Percentiles rank a stretch among this genome's conserved stretches.
Conservation (phyloP, 1,140 invertebrate species). For the Drosophila orosa region DNA sequence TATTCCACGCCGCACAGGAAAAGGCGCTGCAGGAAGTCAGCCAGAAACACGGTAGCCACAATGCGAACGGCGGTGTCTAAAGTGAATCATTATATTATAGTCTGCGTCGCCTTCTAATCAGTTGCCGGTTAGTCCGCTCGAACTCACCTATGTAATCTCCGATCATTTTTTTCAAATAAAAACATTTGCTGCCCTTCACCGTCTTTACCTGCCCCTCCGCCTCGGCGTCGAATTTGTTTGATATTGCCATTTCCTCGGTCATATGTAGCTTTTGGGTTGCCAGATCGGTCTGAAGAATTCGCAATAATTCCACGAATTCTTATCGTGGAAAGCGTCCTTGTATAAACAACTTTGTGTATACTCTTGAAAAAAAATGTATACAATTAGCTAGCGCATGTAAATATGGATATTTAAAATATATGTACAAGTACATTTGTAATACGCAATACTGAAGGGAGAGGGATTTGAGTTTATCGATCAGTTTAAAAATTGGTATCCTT, state of each 20-base stretch:
- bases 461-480: neutral
- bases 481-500: neutral
- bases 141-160: conserved; percentile 35
- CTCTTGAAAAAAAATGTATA: neutral
- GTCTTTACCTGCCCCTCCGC: conserved; percentile 1
- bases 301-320: conserved; percentile 1
- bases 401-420: neutral
- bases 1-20: conserved; percentile 29
- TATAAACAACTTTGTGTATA: conserved; percentile 6
- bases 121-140: neutral
- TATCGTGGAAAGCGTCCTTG: neutral
- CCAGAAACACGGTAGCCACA: conserved; percentile 23
- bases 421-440: neutral
- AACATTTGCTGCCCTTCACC: conserved; percentile 11
- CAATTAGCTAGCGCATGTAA: neutral
- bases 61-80: conserved; percentile 51
- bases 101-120: neutral
- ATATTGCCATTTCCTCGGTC: conserved; percentile 23
- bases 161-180: conserved; percentile 41
- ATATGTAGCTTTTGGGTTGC: conserved; percentile 7
- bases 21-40: conserved; percentile 45
- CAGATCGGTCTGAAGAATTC: conserved; percentile 10
- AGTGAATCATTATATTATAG: conserved; percentile 2
- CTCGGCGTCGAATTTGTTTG: neutral
- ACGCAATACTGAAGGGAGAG: neutral